Evolutionary conservation across 2,888 invertebrate species (phyloP).

Genomic region (Metopia argyrocephala): DNA sequence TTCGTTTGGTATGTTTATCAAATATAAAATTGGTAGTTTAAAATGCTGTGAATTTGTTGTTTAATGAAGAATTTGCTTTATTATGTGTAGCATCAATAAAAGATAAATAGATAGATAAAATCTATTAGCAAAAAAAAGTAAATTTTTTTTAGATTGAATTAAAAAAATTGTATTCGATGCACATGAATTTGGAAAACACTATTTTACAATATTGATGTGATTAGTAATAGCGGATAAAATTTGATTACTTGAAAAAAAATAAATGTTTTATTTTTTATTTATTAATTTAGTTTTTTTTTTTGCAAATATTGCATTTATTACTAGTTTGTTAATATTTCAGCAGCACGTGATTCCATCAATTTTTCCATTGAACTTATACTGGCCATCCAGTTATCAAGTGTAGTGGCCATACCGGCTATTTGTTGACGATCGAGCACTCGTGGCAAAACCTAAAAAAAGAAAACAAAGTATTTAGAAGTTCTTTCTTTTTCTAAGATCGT

Average conservation of each 20-base stretch:
- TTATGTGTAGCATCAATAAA: no score
- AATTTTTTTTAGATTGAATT: background rate
- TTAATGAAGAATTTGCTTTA: no score
- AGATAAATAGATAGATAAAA: background rate
- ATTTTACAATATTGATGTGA: no score
- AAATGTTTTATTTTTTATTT: no score
- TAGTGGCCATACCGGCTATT: constrained; percentile 77
- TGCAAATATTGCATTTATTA: constrained; percentile 14
- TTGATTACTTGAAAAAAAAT: no score
- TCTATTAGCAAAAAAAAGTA: background rate
- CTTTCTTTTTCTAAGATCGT: background rate
- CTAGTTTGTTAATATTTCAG: constrained; percentile 78
- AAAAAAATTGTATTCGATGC: no score
- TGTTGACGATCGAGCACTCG: constrained; percentile 83
- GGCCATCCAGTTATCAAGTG: constrained; percentile 78
- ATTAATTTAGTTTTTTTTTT: constrained; percentile 33
- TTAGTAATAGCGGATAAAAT: no score
- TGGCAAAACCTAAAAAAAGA: constrained; percentile 81
- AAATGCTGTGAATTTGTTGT: no score
- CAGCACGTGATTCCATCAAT: constrained; percentile 78
- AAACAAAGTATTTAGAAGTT: background rate
- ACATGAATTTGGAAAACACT: no score
- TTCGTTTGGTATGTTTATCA: no score
- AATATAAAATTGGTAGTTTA: no score
- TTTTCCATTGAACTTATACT: constrained; percentile 78